Evolutionary conservation across 2,797 vertebrate species (phyloP), one percentile per base, ranked within the genome.

Genomic region (Hozukius guyotensis): DNA sequence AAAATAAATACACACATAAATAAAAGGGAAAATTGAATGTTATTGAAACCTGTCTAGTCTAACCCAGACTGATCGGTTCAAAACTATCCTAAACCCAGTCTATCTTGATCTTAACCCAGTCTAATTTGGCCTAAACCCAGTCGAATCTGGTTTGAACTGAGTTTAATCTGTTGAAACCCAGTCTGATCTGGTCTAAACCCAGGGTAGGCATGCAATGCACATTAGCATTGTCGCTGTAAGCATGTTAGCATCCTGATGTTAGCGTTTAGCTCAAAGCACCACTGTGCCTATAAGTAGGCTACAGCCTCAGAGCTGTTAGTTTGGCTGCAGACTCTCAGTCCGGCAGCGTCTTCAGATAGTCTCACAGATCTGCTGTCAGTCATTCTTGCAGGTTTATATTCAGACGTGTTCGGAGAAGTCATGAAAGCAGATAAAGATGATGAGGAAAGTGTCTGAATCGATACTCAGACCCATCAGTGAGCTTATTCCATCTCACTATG

Each of bases 371-470:
- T 49, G 46, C 16, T 49, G 46, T 49, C 46, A 5, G 31, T 52
- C 46, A 13, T 2, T 29, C 59, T 57, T 31, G 5, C 42, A 27
- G 55, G 46, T 79, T 75, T 24, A 22, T 52, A 34, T 57, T 63
- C 32, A 59, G 52, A 46, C 24, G 6, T 27, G 36, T 55, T 4
- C 2, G 12, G n/a, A 52, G 27, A 59, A 60, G 36, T 53, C 46
- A 49, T 20, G 55, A 72, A 70, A 72, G 27, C 32, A 38, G 80
- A 65, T 42, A 60, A 46, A 5, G n/a, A 36, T 72, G 71, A 78
- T 75, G 52, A 80, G 55, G 83, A 63, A 79, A 68, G 52, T 16
- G 68, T 32, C 65, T 42, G 73, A 82, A 77, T 89, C 55, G 20
- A 87, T 82, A 18, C 77, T 38, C 13, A 38, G 2, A 38, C 36